phyloP scores from a whole-genome alignment of 1,140 invertebrate species.

The Drosophila subpulchrella region DNA sequence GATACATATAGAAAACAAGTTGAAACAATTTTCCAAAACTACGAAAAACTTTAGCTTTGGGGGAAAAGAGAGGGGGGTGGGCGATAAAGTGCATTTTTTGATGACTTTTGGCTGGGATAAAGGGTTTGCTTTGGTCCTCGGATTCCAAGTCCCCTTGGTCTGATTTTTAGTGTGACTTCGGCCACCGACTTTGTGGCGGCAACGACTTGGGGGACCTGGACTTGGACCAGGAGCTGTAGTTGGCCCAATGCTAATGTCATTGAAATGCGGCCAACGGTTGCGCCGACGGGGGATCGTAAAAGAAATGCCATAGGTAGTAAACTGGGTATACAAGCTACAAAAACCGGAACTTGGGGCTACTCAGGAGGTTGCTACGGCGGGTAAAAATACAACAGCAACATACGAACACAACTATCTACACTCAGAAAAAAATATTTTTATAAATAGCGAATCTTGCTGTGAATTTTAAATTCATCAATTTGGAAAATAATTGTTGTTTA shows the following conservation, averaged over 20 bases:
- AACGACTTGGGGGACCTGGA: slow-evolving; percentile 22
- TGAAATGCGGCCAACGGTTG: slow-evolving; percentile 66
- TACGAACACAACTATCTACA: slow-evolving; percentile 46
- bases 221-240: slow-evolving; percentile 11
- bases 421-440: slow-evolving; percentile 6
- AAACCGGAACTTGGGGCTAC: slow-evolving; percentile 39
- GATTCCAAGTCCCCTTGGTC: slow-evolving; percentile 34
- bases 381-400: slow-evolving; percentile 61
- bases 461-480: too few species aligned
- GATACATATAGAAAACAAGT: slow-evolving; percentile 28
- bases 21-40: slow-evolving; percentile 45
- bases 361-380: slow-evolving; percentile 26
- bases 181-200: slow-evolving; percentile 47
- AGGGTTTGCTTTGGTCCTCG: slow-evolving; percentile 13
- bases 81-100: slow-evolving; percentile 48
- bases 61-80: neutral
- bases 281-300: slow-evolving; percentile 69
- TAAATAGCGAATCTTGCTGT: too few species aligned
- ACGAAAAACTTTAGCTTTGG: slow-evolving; percentile 48
- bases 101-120: slow-evolving; percentile 42
- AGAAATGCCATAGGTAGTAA: slow-evolving; percentile 72
- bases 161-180: slow-evolving; percentile 50
- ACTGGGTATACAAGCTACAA: slow-evolving; percentile 61
- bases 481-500: too few species aligned
- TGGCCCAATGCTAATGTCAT: slow-evolving; percentile 67